Conservation (phyloP, 1,140 invertebrate species). For the Pseudomyrmex concolor region DNA sequence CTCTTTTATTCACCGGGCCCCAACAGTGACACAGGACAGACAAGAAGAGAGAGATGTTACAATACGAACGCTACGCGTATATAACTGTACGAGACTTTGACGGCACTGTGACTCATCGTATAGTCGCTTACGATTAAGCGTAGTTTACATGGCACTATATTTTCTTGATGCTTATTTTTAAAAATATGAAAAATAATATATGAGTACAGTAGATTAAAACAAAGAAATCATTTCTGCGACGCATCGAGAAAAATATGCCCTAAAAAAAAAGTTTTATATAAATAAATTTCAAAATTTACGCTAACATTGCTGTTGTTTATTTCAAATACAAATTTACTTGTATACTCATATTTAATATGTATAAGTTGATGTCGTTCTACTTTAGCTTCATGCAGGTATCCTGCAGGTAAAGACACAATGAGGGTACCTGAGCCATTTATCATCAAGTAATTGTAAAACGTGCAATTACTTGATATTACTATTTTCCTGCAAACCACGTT, state of each 20-base stretch:
- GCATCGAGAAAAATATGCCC: too few species aligned
- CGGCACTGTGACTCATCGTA: slow-evolving; percentile 34
- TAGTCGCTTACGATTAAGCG: neutral
- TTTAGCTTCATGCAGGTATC: slow-evolving; percentile 33
- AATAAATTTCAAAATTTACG: too few species aligned
- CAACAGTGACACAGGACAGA: neutral
- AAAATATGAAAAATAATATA: neutral
- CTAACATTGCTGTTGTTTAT: too few species aligned
- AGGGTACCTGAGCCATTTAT: slow-evolving; percentile 9
- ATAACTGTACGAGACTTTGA: neutral
- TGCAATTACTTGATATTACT: too few species aligned
- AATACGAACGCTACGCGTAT: neutral
- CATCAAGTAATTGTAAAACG: slow-evolving; percentile 17
- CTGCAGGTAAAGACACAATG: slow-evolving; percentile 22
- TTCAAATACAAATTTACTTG: too few species aligned
- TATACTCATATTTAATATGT: neutral
- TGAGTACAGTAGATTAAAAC: neutral
- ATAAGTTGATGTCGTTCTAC: slow-evolving; percentile 10
- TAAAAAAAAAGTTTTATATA: neutral
- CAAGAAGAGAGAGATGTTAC: neutral
- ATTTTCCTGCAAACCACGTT: slow-evolving; percentile 7
- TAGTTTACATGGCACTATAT: neutral
- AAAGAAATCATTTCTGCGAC: neutral
- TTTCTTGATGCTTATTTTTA: neutral
- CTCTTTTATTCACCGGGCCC: slow-evolving; percentile 9